Evolutionary conservation across 30 jellyfish, hydroid and myxozoan species (phyloP).

Genomic region (Aurelia sp.): DNA sequence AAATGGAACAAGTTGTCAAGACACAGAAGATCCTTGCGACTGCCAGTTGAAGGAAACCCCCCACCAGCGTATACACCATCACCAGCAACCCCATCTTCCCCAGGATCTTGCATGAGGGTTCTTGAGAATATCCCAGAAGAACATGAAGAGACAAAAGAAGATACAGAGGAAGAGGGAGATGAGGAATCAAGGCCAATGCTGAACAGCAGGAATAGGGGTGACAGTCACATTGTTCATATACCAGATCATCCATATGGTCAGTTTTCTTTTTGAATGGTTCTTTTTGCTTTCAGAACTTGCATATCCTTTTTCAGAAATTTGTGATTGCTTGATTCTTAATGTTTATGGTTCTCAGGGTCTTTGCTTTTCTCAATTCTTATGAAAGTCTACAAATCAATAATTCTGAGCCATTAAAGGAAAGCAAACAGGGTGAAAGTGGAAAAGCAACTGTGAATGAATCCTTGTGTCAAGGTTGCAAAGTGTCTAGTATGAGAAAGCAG

Average conservation of each 20-base stretch:
- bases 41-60: conserved; percentile 68
- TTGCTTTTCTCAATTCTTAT: too few relatives aligned
- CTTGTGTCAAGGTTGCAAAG: too few relatives aligned
- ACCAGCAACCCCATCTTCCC: conserved; percentile 69
- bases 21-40: conserved; percentile 51
- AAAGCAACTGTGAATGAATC: too few relatives aligned
- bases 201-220: not conserved
- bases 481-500: too few relatives aligned
- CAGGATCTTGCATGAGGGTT: conserved; percentile 68
- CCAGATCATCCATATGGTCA: conserved; percentile 19
- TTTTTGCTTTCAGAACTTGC: too few relatives aligned
- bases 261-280: not conserved
- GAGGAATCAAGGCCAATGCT: conserved; percentile 72
- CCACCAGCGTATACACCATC: conserved; percentile 74
- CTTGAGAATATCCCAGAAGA: conserved; percentile 92
- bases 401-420: too few relatives aligned
- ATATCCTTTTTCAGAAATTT: too few relatives aligned
- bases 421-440: too few relatives aligned
- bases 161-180: conserved; percentile 56
- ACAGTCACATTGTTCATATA: conserved; percentile 9
- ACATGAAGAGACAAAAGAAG: conserved; percentile 73
- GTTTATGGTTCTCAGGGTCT: too few relatives aligned
- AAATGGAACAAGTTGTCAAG: conserved; percentile 67
- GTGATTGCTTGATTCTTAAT: too few relatives aligned
- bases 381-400: too few relatives aligned